Base-by-base conservation (phyloP, 2,888 invertebrate genomes). In the Malthinus seriepunctatus region DNA sequence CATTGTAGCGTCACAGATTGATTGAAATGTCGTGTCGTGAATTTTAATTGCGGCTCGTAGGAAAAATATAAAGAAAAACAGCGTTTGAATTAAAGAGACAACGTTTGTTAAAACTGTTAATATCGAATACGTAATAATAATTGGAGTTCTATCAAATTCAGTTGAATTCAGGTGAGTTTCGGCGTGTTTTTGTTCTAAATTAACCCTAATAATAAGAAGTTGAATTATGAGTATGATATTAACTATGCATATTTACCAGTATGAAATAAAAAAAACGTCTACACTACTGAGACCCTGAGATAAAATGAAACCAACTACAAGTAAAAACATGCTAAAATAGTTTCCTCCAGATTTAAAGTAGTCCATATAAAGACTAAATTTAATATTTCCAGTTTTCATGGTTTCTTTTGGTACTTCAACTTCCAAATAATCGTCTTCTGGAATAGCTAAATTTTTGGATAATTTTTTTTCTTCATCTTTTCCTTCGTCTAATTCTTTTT, bases 201-300 rank as follows among this genome's bases (percentile, higher is more conserved):
- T 76, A 1, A 76, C 74, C 77, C 77, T 77, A 49, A 15, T 46
- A 70, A 68, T 32, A 23, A 60, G 23, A 23, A 38, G 45, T 37
- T 56, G n/a, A 31, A 33, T 38, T n/a, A 15, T 15, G 2, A 7
- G 6, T 42, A 8, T n/a, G 10, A 35, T 42, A 15, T 37, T n/a
- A 14, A 14, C 9, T 7, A 7, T 38, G 5, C 5, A 38, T 31
- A 69, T 78, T 79, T 68, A 87, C 91, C 91, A 93, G 71, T 84
- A 86, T 4, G 89, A 85, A 8, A 92, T 84, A 81, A 90, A 93
- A 78, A 87, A 91, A 74, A 93, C 93, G 1, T 88, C 85, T 6
- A 84, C 84, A 8, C 91, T 91, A 1, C 88, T 89, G 37, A 88
- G 77, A 6, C 84, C 68, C 77, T 93, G 93, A 1, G 91, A 83